Percentiles rank a stretch among this genome's conserved stretches.
These are phyloP conservation scores for Steinernema scapterisci DNA, from an alignment of 2,888 invertebrate species.

Conservation along the genomic window DNA sequence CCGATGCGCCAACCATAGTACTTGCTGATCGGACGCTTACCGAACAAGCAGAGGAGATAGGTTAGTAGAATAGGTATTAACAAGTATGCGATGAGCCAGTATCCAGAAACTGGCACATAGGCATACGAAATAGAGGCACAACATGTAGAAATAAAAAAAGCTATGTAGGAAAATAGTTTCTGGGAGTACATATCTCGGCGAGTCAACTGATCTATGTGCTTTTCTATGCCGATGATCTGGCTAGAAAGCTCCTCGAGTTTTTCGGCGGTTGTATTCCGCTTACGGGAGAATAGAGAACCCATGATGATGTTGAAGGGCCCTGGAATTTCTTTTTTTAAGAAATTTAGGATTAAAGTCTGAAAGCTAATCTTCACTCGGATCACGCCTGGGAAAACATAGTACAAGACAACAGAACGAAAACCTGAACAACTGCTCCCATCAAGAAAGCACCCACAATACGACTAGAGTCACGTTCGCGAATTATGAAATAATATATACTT, in stretches of 20 bases:
- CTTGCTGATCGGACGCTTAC: neutral
- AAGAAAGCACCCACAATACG: too few relatives aligned
- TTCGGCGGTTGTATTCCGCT: neutral
- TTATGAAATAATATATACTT: too few relatives aligned
- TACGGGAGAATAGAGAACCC: neutral
- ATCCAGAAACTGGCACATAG: neutral
- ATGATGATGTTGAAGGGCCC: neutral
- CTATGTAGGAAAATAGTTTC: neutral
- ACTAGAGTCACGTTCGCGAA: too few relatives aligned
- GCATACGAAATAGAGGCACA: neutral
- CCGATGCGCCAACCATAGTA: conserved; percentile 1
- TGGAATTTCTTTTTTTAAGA: neutral
- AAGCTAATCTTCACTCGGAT: too few relatives aligned
- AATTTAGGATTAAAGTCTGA: neutral
- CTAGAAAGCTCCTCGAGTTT: neutral
- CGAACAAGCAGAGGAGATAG: neutral
- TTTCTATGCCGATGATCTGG: neutral
- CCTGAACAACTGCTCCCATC: too few relatives aligned
- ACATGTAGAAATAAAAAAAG: neutral
- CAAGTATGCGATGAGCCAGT: neutral
- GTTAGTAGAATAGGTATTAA: neutral
- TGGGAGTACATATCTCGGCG: neutral
- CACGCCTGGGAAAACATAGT: too few relatives aligned
- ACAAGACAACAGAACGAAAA: too few relatives aligned
- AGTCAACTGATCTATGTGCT: neutral